Percentiles rank a stretch among this genome's conserved stretches.
These are phyloP conservation scores for Ormyrus pomaceus DNA, from an alignment of 2,888 invertebrate species.

Conservation along the genomic window DNA sequence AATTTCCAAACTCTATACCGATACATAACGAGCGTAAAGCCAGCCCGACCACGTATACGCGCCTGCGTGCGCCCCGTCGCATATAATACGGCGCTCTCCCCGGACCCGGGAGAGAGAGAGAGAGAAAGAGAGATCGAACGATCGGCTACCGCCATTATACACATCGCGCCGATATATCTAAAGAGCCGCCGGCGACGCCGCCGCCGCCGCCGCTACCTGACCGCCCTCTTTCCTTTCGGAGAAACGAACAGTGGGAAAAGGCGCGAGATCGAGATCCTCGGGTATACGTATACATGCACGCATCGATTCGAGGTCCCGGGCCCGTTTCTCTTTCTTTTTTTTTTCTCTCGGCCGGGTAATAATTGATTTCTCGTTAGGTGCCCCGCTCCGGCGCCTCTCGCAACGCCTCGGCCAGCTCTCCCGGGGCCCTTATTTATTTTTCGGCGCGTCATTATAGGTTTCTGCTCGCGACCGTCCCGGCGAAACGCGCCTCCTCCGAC, in stretches of 20 bases:
- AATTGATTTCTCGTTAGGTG: constrained; percentile 45
- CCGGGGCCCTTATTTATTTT: no score
- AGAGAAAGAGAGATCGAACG: constrained; percentile 2
- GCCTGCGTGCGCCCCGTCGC: constrained; percentile 5
- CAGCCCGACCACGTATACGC: not conserved
- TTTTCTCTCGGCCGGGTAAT: constrained; percentile 6
- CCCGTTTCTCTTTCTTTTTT: not conserved
- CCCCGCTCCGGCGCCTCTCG: not conserved
- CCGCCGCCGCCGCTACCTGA: not conserved
- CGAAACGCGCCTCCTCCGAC: not conserved
- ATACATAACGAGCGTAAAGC: constrained; percentile 22
- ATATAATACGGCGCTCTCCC: constrained; percentile 21
- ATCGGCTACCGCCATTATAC: constrained; percentile 23
- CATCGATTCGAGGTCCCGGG: not conserved
- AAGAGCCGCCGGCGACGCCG: constrained; percentile 24
- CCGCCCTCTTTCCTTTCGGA: not conserved
- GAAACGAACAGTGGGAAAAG: not conserved
- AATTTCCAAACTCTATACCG: constrained; percentile 1
- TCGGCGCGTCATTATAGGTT: no score
- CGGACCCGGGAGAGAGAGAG: no score
- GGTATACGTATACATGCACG: not conserved
- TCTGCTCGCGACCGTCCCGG: not conserved
- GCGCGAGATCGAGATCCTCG: constrained; percentile 13
- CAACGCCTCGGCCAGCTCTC: not conserved
- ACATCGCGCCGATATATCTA: constrained; percentile 37